These are phyloP conservation scores for Drosophila kikkawai DNA, from an alignment of 1,140 invertebrate genomes.

Conservation along the genomic window DNA sequence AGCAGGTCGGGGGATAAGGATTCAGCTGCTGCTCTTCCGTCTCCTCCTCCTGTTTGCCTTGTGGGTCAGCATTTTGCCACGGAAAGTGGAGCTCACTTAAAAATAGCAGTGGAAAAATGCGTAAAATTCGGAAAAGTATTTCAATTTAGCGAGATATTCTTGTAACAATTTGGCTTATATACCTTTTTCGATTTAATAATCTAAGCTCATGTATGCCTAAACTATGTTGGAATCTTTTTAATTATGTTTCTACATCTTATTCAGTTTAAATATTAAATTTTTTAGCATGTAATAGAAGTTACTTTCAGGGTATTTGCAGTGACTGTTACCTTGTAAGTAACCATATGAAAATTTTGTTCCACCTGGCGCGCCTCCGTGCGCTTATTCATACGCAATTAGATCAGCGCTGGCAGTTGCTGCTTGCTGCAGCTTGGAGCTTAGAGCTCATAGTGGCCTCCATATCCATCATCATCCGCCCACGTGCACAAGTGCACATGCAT, in stretches of 20 bases:
- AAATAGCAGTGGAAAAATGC: conserved; percentile 1
- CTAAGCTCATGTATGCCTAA: not conserved
- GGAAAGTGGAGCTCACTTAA: conserved; percentile 16
- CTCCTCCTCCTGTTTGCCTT: conserved; percentile 13
- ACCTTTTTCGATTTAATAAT: not conserved
- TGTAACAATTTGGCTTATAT: not conserved
- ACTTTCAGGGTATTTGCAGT: conserved; percentile 25
- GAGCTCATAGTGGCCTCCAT: conserved; percentile 14
- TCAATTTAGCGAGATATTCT: not conserved
- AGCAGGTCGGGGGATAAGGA: conserved; percentile 13
- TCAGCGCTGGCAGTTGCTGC: conserved; percentile 46
- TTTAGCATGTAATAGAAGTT: too few species aligned
- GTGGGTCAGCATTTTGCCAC: conserved; percentile 43
- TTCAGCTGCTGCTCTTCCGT: not conserved
- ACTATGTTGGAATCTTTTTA: not conserved
- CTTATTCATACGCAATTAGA: conserved; percentile 72
- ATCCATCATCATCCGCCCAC: conserved; percentile 23
- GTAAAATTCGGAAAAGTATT: conserved; percentile 17
- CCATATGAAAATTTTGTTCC: conserved; percentile 24
- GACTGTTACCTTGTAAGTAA: conserved; percentile 1
- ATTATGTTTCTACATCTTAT: not conserved
- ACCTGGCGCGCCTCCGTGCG: conserved; percentile 30
- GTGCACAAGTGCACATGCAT: conserved; percentile 6
- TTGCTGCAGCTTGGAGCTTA: conserved; percentile 17
- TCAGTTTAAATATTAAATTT: not conserved